Evolutionary conservation across 2,888 invertebrate species (phyloP), one percentile per base, ranked within the genome.

Genomic region (Brassicogethes aeneus): DNA sequence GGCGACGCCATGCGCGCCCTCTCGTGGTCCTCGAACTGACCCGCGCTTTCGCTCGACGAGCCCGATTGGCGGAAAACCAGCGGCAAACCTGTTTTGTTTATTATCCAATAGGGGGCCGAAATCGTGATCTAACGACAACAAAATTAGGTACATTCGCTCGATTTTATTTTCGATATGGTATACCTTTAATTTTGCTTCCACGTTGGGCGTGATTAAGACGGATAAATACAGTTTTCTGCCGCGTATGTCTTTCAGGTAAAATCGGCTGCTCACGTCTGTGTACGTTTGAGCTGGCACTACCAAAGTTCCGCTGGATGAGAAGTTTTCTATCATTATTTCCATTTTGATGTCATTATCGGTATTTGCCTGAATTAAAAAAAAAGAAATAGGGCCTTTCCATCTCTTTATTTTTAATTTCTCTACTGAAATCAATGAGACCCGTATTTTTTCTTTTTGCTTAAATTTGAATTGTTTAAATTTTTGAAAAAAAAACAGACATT

Each of bases 61-160:
- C 89, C 88, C 65, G 91, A 93, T 68, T 96, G 95, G 53, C 85
- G 81, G 41, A 95, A 93, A 40, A 99, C 85, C 45, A 99, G 71
- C n/a, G 97, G 96, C 45, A 99, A 71, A 0, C 96, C 96, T 3
- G 94, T 88, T 67, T 89, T 88, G 72, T 99, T 97, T 43, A 97
- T 82, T 51, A 99, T 79, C 96, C 96, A 97, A 70, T 85, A 94
- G 2, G 90, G 86, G 2, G 89, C 86, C 36, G 82, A 84, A 16
- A 95, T 74, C 14, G 79, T 79, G 53, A 91, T 74, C 78, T 82
- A 61, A 16, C 50, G 52, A 43, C 36, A 30, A 32, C 10, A 34
- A 38, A 37, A 12, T 34, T 1, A 15, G 7, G 13, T 5, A 32
- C 13, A 5, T 10, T 10, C 5, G 12, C 15, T 17, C 32, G 8